Conservation (phyloP, 2,797 vertebrate species). For the Morelia viridis region DNA sequence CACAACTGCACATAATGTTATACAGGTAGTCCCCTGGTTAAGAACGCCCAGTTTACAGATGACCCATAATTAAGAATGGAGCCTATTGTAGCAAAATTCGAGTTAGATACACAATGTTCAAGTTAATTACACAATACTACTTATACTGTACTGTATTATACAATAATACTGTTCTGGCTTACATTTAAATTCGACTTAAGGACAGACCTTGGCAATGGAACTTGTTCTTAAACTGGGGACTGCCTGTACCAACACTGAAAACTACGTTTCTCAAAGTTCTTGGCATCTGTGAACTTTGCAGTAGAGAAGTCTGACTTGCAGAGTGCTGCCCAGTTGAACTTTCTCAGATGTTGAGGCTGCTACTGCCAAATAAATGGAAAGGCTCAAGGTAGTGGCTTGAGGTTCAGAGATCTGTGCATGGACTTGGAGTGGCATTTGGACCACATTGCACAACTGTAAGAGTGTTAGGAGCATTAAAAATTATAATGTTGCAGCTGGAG, state of each 20-base stretch:
- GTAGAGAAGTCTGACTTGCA: background rate
- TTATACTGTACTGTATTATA: too few species aligned
- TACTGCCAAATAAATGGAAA: background rate
- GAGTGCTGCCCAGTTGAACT: background rate
- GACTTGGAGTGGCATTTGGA: background rate
- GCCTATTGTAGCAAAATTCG: too few species aligned
- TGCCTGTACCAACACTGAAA: background rate
- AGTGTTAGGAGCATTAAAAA: background rate
- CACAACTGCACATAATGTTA: background rate
- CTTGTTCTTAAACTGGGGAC: too few species aligned
- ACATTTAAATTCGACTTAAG: too few species aligned
- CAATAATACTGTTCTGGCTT: too few species aligned
- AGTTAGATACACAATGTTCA: too few species aligned
- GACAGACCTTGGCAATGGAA: too few species aligned
- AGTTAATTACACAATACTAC: too few species aligned
- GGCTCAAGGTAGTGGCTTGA: background rate
- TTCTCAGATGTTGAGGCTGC: background rate
- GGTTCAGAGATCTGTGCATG: background rate
- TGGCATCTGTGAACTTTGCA: background rate
- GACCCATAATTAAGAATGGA: too few species aligned
- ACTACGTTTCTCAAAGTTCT: background rate
- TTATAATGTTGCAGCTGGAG: background rate
- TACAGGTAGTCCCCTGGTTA: too few species aligned
- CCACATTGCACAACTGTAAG: background rate
- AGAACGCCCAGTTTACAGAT: too few species aligned